Evolutionary conservation across 1,140 invertebrate species (phyloP).

Genomic region (Ladona fulva): DNA sequence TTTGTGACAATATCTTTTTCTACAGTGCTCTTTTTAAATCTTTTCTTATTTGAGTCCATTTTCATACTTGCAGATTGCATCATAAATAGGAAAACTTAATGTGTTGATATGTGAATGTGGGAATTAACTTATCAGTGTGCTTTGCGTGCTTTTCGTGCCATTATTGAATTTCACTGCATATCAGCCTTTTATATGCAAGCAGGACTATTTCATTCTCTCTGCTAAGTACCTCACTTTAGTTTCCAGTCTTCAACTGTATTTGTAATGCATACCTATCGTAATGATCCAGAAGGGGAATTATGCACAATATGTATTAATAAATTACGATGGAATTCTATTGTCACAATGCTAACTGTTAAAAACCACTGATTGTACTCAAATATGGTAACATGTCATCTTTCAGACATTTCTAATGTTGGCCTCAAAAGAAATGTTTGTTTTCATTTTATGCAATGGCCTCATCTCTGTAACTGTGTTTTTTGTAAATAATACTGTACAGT

Average conservation of each 20-base stretch:
- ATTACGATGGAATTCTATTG: background rate
- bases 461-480: background rate
- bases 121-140: background rate
- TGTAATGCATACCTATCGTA: background rate
- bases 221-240: no score
- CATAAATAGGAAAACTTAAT: background rate
- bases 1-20: constrained; percentile 10
- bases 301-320: background rate
- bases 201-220: background rate
- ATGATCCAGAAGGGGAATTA: background rate
- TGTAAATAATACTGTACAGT: constrained; percentile 10
- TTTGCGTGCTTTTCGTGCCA: background rate
- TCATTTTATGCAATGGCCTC: background rate
- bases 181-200: background rate
- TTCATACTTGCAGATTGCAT: background rate
- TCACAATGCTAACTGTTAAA: background rate
- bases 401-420: background rate
- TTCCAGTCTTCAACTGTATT: background rate
- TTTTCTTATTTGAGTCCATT: constrained; percentile 2
- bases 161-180: constrained; percentile 7
- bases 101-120: background rate
- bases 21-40: constrained; percentile 7
- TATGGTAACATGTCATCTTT: background rate
- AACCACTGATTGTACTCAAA: background rate
- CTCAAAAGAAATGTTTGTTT: background rate